Evolutionary conservation across 2,888 invertebrate species (phyloP), one percentile per base, ranked within the genome.

Genomic region (Alsophila aescularia): DNA sequence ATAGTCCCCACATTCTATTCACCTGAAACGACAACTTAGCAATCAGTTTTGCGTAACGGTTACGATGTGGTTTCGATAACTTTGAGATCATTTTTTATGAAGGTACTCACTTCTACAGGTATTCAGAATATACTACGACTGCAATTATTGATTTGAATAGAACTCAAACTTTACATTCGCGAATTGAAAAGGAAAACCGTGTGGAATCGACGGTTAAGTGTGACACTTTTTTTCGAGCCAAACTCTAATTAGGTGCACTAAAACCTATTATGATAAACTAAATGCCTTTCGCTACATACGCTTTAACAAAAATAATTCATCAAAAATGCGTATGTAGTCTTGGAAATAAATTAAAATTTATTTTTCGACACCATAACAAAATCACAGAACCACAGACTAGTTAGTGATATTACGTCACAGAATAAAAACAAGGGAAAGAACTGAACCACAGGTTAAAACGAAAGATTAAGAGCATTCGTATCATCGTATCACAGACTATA

Each of bases 1-100:
- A 44, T 44, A 55, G 16, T 49, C 42, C 41, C 60, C 60, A 79
- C 86, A 87, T 87, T 81, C 82, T 87, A 83, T 81, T 67, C 77
- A 85, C 81, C 87, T 87, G 80, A 29, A 86, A 56, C 32, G 34
- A 34, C 54, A 49, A 53, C 52, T 45, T 35, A 51, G 31, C 21
- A 12, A 9, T 50, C 13, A 55, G 10, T 42, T 36, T 44, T 41
- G 35, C 14, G 18, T 29, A 35, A 50, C 29, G 42, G 42, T 44
- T 40, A 16, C 35, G 7, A 15, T 13, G 44, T 18, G 42, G 42
- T 44, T 40, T 27, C 35, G 7, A 15, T 13, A n/a, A 34, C 13
- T 2, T 24, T n/a, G 1, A 31, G 14, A 6, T 29, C 8, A 5
- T 14, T 18, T 40, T 48, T 12, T 24, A 40, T 27, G 6, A 16